Evolutionary conservation across 2,888 invertebrate species (phyloP).

Genomic region (Strigamia maritima): DNA sequence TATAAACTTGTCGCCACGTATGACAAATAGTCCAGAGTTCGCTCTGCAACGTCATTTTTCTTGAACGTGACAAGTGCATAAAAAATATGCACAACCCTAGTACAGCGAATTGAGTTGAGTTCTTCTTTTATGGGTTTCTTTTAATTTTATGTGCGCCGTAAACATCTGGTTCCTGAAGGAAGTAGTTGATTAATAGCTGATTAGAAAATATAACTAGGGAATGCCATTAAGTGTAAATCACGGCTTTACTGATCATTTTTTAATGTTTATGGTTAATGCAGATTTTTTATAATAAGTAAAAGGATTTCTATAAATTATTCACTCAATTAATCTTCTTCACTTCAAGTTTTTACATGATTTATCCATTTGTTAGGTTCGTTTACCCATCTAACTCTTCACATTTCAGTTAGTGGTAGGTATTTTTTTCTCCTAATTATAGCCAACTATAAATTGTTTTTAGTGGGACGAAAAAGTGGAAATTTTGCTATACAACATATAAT

Average conservation of each 20-base stretch:
- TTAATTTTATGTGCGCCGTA: neutral
- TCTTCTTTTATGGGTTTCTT: slow-evolving; percentile 11
- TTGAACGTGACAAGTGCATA: slow-evolving; percentile 24
- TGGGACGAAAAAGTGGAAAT: too few species aligned
- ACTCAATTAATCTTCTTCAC: too few species aligned
- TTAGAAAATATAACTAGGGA: neutral
- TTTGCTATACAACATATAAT: too few species aligned
- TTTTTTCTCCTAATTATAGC: too few species aligned
- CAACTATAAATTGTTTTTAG: too few species aligned
- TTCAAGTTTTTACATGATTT: too few species aligned
- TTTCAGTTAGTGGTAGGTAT: too few species aligned
- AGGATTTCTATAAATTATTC: too few species aligned
- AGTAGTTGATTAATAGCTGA: neutral
- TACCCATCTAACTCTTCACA: too few species aligned
- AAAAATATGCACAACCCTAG: neutral
- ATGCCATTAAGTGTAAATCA: slow-evolving; percentile 15
- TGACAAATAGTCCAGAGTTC: slow-evolving; percentile 8
- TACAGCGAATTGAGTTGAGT: neutral
- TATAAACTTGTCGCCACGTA: slow-evolving; percentile 20
- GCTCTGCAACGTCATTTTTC: slow-evolving; percentile 20
- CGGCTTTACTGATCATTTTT: neutral
- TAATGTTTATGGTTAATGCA: neutral
- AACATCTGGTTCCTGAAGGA: neutral
- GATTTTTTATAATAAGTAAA: too few species aligned
- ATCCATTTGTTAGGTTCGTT: too few species aligned